These are phyloP conservation scores for Axinella damicornis DNA, from an alignment of 37 sponge, comb jelly and placozoan species.

Conservation along the genomic window DNA sequence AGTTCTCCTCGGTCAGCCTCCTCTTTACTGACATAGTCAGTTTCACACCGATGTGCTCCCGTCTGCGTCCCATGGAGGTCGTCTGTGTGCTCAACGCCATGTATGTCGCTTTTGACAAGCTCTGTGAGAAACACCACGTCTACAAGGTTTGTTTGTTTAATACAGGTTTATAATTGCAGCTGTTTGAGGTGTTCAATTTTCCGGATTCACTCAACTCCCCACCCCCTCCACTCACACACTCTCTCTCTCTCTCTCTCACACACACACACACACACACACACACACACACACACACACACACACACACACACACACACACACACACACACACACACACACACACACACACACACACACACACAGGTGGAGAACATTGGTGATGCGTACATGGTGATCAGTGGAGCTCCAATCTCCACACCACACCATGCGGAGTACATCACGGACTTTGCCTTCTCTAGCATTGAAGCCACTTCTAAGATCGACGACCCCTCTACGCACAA, in stretches of 20 bases:
- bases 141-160: conserved; percentile 86
- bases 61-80: conserved; percentile 70
- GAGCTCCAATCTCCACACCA: conserved; percentile 39
- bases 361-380: conserved; percentile 92
- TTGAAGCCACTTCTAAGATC: conserved; percentile 53
- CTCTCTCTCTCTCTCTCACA: conserved; percentile 1
- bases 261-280: no score
- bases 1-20: conserved; percentile 67
- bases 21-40: conserved; percentile 88
- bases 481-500: conserved; percentile 60
- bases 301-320: no score
- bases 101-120: conserved; percentile 75
- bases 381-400: conserved; percentile 85
- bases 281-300: no score
- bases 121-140: conserved; percentile 77
- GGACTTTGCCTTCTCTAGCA: conserved; percentile 48
- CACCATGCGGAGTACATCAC: conserved; percentile 67
- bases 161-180: no score
- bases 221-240: no score
- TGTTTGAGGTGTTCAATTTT: no score
- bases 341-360: background rate
- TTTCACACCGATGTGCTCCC: conserved; percentile 85
- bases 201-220: no score
- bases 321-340: no score
- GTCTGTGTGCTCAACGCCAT: conserved; percentile 79